Base-by-base conservation (phyloP, 2,888 invertebrate genomes). In the Catonia carolina region DNA sequence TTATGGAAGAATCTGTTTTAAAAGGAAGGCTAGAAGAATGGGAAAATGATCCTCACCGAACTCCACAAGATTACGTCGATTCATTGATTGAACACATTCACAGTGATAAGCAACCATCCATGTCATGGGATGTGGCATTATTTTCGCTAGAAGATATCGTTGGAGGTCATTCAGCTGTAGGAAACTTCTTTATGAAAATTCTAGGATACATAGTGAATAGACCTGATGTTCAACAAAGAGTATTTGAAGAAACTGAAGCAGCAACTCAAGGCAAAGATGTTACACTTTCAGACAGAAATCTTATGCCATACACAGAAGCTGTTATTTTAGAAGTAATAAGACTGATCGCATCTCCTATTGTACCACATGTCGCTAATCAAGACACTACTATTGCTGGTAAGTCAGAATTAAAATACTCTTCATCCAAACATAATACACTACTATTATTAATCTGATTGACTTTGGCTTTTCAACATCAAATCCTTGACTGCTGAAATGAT, bases 161-260 rank as follows among this genome's bases (percentile, higher is more conserved):
- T 20, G 80, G 84, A 1, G 84, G 84, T 2, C 83, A 83, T 66
- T 75, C 82, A 0, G 84, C 84, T 0, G 76, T 84, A 33, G 79
- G 79, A 0, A 84, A 84, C 68, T 75, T 83, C 36, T 65, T 83
- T 54, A 71, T 79, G 36, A 80, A 82, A 66, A 69, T 80, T 2
- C 69, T 83, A n/a, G 80, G 76, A 0, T 80, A 74, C 67, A 68
- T 82, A 42, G 78, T 75, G 0, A 73, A 74, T 6, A 73, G 77
- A 59, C 75, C 75, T 0, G 71, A 78, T 20, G 76, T 81, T 0
- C 79, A 81, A 62, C 66, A 68, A 45, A 74, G 70, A 55, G 77
- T 83, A 1, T 79, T 79, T 62, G 62, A 73, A 18, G 81, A 83
- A 69, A 78, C 80, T 49, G 75, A 78, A 59, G 64, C 63, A 0